A percentile compares a stretch with the other conserved stretches of the same genome.
phyloP scores from a whole-genome alignment of 2,888 invertebrate species.

The Amorpha juglandis region DNA sequence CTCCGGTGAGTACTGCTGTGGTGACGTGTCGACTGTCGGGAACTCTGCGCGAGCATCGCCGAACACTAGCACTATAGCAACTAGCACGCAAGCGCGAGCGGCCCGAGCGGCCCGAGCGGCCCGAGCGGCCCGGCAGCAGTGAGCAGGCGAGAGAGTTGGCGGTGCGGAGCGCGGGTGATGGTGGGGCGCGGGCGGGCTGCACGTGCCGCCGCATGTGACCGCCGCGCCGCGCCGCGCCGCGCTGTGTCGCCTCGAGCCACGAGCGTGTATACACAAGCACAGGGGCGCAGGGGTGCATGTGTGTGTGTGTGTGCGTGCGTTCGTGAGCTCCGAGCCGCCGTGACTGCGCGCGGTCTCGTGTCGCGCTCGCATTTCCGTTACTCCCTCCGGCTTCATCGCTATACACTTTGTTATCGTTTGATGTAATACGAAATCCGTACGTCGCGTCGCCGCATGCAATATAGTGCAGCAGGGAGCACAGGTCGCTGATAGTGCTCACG shows the following conservation, averaged over 20 bases:
- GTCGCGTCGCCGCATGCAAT: too few species aligned
- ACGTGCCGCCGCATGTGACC: conserved; percentile 21
- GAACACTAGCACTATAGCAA: background rate
- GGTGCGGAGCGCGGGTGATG: background rate
- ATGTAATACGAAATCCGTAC: too few species aligned
- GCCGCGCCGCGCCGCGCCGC: background rate
- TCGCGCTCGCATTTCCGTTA: too few species aligned
- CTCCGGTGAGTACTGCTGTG: background rate
- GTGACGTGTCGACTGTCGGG: too few species aligned
- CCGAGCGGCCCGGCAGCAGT: background rate
- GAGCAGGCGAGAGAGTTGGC: background rate
- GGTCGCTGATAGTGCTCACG: too few species aligned
- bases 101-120: background rate
- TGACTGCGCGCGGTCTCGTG: background rate
- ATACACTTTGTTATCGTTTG: too few species aligned
- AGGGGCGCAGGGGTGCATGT: too few species aligned
- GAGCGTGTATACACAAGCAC: background rate
- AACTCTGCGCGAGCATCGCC: background rate
- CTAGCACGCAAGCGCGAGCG: background rate
- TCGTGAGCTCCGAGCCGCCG: background rate
- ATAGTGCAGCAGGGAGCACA: too few species aligned
- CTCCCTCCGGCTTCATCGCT: background rate
- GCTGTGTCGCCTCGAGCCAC: too few species aligned
- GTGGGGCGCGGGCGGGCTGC: background rate
- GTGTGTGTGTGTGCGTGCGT: background rate